A percentile compares a stretch with the other conserved stretches of the same genome.
phyloP scores from a whole-genome alignment of 2,113 vertebrate species.

The Pogona vitticeps region DNA sequence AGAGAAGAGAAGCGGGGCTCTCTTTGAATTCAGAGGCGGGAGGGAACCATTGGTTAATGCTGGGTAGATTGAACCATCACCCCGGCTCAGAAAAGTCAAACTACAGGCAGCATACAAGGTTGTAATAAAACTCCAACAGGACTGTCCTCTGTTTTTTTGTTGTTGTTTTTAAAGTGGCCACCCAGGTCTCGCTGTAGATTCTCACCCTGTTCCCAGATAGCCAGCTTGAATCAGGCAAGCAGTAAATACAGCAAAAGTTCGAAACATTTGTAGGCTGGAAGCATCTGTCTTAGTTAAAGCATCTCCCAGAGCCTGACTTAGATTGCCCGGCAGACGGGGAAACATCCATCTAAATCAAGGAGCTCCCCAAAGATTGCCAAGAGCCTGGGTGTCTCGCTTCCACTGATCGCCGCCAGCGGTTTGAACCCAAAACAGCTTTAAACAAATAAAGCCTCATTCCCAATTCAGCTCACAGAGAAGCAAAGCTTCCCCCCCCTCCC shows the following conservation, averaged over 20 bases:
- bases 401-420: background rate
- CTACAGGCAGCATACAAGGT: too few relatives aligned
- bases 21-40: too few relatives aligned
- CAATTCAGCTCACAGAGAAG: background rate
- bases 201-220: background rate
- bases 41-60: too few relatives aligned
- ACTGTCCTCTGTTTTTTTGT: too few relatives aligned
- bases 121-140: background rate
- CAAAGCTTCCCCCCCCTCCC: background rate
- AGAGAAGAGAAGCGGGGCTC: too few relatives aligned
- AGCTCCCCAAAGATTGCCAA: conserved; percentile 18
- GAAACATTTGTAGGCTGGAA: background rate
- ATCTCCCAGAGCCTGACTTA: background rate
- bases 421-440: conserved; percentile 4
- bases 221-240: background rate
- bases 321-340: conserved; percentile 7
- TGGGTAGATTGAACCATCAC: too few relatives aligned
- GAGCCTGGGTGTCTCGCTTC: background rate
- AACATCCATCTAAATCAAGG: conserved; percentile 22
- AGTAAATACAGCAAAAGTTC: conserved; percentile 4
- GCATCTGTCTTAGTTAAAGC: conserved; percentile 35
- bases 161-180: background rate
- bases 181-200: background rate
- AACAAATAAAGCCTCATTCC: background rate
- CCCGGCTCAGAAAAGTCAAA: too few relatives aligned